Base-by-base conservation (phyloP, 2,888 invertebrate genomes). In the Troides helena region DNA sequence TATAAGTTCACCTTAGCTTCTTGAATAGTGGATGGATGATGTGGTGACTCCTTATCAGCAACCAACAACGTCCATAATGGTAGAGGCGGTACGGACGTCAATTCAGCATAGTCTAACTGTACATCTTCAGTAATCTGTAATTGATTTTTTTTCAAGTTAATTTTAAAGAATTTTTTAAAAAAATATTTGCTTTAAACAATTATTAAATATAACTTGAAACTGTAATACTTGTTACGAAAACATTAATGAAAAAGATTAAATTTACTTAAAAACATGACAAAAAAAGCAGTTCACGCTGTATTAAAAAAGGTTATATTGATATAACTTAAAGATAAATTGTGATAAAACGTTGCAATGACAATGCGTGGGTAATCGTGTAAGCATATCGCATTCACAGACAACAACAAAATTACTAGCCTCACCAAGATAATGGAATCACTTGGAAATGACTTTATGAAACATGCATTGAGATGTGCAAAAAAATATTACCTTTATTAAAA, bases 1-100 rank as follows among this genome's bases (percentile, higher is more conserved):
- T 50, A 23, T 43, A 39, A 57, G 60, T 23, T 61, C 25, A 93
- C 93, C 88, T 93, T 93, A 72, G 92, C 91, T 81, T 93, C 93
- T 72, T 93, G 93, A 60, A 92, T 90, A 74, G 91, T 89, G 77
- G 92, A 91, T 72, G 93, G 92, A 83, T 93, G 90, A 72, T 94
- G 93, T 0, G 94, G 89, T n/a, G 95, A 95, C 86, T 98, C 98
- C 79, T 96, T 96, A 84, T 99, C 99, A 0, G 99, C 99, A 46
- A 98, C 97, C 10, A 99, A 93, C 1, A 99, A 93, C 3, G 98
- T 98, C 97, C 99, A 99, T 25, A 99, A 90, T 0, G 99, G 99
- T 66, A 99, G 90, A 0, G 99, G 99, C 0, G 99, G 98, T 76
- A 99, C 98, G n/a, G 99, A 98, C 2, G 97, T 97, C 71, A 99